phyloP scores from a whole-genome alignment of 2,113 vertebrate genomes.

The Elaphurus davidianus region DNA sequence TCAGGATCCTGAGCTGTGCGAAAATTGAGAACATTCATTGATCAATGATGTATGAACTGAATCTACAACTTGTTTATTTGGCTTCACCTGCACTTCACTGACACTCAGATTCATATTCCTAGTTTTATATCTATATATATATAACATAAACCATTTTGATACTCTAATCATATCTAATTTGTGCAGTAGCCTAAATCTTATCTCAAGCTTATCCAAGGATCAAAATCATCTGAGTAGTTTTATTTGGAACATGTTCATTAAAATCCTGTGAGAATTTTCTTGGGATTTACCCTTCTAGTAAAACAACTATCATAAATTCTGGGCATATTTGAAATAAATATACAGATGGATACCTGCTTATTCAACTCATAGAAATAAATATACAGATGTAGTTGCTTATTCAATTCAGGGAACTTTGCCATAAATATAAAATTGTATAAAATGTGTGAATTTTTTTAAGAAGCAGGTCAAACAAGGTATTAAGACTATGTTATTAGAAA shows the following conservation, averaged over 20 bases:
- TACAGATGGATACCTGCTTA: not conserved
- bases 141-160: not conserved
- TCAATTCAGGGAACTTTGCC: not conserved
- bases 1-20: not conserved
- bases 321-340: not conserved
- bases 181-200: not conserved
- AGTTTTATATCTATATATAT: not conserved
- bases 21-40: slow-evolving; percentile 69
- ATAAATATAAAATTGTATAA: not conserved
- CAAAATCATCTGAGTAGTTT: not conserved
- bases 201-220: not conserved
- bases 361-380: not conserved
- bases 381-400: not conserved
- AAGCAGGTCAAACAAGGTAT: not conserved
- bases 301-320: not conserved
- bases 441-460: not conserved
- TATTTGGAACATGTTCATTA: not conserved
- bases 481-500: not conserved
- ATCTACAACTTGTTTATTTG: slow-evolving; percentile 64
- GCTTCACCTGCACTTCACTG: not conserved
- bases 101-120: slow-evolving; percentile 49
- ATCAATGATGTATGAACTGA: slow-evolving; percentile 68
- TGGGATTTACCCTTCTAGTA: not conserved
- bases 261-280: not conserved
- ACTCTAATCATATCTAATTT: slow-evolving; percentile 38